Evolutionary conservation across 2,888 invertebrate genomes (phyloP).

Genomic region (Andrena praecox): DNA sequence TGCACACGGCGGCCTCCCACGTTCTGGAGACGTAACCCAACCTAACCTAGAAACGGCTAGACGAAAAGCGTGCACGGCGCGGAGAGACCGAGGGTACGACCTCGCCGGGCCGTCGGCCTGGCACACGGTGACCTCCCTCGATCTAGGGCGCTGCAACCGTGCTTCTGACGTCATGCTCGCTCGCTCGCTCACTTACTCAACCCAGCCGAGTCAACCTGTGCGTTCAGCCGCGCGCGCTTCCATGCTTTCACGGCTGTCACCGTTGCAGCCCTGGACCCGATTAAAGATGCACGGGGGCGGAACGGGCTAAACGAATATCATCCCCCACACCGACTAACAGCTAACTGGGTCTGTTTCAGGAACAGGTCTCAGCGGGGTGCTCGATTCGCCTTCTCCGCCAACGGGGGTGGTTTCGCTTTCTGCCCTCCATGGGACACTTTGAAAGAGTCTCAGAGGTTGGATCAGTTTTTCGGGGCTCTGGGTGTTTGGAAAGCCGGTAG

Average conservation of each 20-base stretch:
- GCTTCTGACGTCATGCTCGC: constrained; percentile 82
- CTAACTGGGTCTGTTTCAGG: not conserved
- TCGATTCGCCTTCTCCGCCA: not conserved
- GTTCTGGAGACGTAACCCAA: constrained; percentile 78
- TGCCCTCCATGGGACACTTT: no score
- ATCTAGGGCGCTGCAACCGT: constrained; percentile 85
- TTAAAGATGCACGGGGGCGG: constrained; percentile 28
- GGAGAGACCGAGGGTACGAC: constrained; percentile 82
- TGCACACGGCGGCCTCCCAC: constrained; percentile 71
- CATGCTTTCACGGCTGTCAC: constrained; percentile 70
- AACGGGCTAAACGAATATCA: constrained; percentile 6
- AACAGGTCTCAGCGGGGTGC: no score
- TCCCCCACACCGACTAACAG: constrained; percentile 21
- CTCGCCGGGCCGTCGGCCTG: constrained; percentile 85
- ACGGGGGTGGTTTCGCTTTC: no score
- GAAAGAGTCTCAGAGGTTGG: no score
- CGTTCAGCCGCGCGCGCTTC: constrained; percentile 72
- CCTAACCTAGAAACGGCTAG: constrained; percentile 81
- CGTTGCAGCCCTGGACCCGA: constrained; percentile 31
- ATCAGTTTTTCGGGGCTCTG: no score
- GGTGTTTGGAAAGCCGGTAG: no score
- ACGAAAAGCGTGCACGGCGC: constrained; percentile 77
- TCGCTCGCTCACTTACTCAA: constrained; percentile 73
- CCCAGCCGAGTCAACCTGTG: constrained; percentile 78
- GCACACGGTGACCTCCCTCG: constrained; percentile 84